phyloP scores from a whole-genome alignment of 2,888 invertebrate genomes.

The Biston betularia region DNA sequence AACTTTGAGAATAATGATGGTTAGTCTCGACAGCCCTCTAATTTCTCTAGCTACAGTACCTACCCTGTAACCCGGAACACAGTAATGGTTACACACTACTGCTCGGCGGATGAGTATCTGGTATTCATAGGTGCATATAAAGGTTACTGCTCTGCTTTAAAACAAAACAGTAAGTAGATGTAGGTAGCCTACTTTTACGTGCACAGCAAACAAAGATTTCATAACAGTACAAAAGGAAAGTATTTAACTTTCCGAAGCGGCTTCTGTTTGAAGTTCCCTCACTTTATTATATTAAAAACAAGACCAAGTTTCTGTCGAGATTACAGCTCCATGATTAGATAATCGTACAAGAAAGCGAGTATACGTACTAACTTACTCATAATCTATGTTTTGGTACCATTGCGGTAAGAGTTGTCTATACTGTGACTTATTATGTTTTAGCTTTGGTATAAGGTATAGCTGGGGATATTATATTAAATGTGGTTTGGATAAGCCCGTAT shows the following conservation, averaged over 20 bases:
- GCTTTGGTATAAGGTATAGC: background rate
- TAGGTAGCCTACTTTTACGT: too few relatives aligned
- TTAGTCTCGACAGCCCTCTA: too few relatives aligned
- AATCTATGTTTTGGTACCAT: background rate
- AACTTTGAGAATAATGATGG: too few relatives aligned
- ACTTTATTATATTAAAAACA: conserved; percentile 18
- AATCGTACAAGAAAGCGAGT: conserved; percentile 19
- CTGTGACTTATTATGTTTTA: background rate
- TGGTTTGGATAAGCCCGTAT: conserved; percentile 7
- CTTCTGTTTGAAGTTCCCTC: conserved; percentile 21
- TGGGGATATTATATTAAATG: background rate
- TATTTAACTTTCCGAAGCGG: conserved; percentile 17
- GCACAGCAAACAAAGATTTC: background rate
- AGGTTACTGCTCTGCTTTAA: background rate
- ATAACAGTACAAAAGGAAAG: conserved; percentile 14
- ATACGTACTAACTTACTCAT: background rate
- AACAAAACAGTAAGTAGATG: too few relatives aligned
- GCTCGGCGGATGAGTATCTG: too few relatives aligned
- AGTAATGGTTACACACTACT: too few relatives aligned
- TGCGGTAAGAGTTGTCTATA: background rate
- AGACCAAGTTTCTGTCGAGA: conserved; percentile 9
- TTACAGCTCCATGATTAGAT: conserved; percentile 16
- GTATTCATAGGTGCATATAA: too few relatives aligned
- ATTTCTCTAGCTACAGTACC: too few relatives aligned
- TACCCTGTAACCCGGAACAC: too few relatives aligned